Conservation (phyloP, 2,888 invertebrate species). For the Erynnis tages region DNA sequence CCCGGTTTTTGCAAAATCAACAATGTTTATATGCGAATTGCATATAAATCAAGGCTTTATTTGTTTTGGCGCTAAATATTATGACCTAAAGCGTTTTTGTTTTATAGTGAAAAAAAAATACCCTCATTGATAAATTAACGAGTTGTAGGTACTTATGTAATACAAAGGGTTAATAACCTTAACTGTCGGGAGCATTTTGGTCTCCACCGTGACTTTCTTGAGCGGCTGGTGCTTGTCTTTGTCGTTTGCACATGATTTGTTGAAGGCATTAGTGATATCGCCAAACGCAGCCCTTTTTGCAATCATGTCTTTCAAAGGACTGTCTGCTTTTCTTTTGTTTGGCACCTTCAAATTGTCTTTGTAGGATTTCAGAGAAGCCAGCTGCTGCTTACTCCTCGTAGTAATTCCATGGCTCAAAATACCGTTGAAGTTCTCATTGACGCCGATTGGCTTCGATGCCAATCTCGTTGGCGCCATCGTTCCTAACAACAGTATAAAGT, state of each 20-base stretch:
- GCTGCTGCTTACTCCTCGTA: conserved; percentile 83
- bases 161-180: conserved; percentile 54
- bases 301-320: conserved; percentile 87
- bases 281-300: conserved; percentile 92
- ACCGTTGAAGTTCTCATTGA: conserved; percentile 69
- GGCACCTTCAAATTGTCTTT: conserved; percentile 74
- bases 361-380: conserved; percentile 71
- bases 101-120: conserved; percentile 34
- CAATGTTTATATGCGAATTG: conserved; percentile 11
- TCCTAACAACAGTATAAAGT: conserved; percentile 51
- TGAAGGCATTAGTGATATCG: conserved; percentile 89
- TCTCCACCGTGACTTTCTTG: conserved; percentile 77
- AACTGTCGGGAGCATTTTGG: conserved; percentile 70
- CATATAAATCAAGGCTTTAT: no score
- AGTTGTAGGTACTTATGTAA: no score
- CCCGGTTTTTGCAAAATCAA: conserved; percentile 32
- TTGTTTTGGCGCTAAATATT: no score
- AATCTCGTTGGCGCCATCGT: conserved; percentile 85
- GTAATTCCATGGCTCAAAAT: conserved; percentile 77
- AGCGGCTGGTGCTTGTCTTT: conserved; percentile 63
- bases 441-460: conserved; percentile 75
- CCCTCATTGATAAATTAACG: conserved; percentile 40
- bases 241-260: conserved; percentile 64
- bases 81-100: no score
- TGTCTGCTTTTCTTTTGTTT: conserved; percentile 90